Conservation (phyloP, 1,140 invertebrate genomes). For the Eupristina koningsbergeri region DNA sequence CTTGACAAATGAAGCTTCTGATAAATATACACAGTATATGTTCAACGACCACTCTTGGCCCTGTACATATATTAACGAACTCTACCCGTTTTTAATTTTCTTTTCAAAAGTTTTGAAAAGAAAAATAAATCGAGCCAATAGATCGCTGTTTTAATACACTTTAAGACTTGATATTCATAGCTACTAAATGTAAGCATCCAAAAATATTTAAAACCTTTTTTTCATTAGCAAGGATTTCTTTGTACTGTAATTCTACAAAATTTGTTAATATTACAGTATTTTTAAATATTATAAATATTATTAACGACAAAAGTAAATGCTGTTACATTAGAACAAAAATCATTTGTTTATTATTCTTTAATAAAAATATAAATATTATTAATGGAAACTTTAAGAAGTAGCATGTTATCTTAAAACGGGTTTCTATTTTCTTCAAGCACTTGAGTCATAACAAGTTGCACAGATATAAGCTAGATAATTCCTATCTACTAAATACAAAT, state of each 20-base stretch:
- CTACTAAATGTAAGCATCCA: slow-evolving; percentile 15
- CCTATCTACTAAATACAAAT: slow-evolving; percentile 49
- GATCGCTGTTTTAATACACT: neutral
- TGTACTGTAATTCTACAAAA: neutral
- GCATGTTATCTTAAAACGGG: slow-evolving; percentile 4
- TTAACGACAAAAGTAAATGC: neutral
- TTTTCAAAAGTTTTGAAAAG: neutral
- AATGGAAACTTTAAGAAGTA: slow-evolving; percentile 25
- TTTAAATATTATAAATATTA: neutral
- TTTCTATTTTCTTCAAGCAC: slow-evolving; percentile 15
- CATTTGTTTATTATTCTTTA: too few relatives aligned
- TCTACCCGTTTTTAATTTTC: slow-evolving; percentile 6
- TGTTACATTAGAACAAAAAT: neutral
- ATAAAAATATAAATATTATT: too few relatives aligned
- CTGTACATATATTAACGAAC: slow-evolving; percentile 26
- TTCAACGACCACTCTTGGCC: slow-evolving; percentile 1
- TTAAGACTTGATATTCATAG: slow-evolving; percentile 5
- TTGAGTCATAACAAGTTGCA: slow-evolving; percentile 19
- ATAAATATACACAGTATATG: slow-evolving; percentile 30
- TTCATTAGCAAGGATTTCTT: neutral
- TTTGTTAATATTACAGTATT: neutral
- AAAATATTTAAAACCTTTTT: slow-evolving; percentile 12
- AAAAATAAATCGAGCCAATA: slow-evolving; percentile 7
- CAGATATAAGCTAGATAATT: slow-evolving; percentile 34
- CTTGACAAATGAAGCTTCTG: slow-evolving; percentile 16